Evolutionary conservation across 2,888 invertebrate species (phyloP), one percentile per base, ranked within the genome.

Genomic region (Amaurobius ferox): DNA sequence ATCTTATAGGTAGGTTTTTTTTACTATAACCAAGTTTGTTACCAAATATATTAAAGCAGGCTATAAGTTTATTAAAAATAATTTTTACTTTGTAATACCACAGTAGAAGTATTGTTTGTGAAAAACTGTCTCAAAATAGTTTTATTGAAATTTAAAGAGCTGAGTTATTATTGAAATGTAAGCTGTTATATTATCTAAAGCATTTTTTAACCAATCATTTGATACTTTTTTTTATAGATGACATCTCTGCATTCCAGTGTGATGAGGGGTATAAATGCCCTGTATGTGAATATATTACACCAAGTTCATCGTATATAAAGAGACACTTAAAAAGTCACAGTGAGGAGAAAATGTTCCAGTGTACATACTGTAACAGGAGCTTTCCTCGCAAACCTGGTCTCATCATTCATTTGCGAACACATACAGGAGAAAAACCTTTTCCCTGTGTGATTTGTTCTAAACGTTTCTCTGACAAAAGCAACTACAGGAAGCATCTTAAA

Each of bases 401-500:
- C 1, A 55, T 55, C 6, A 55, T 55, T 55, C 55, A 55, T 23
- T 55, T 55, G 23, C 19, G 55, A 1, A 55, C 55, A 23, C 55
- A 55, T 23, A 55, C 55, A 1, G 55, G 55, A 55, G 55, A 55
- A 55, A 55, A 55, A 23, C 55, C 55, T 23, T 55, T 55, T 55
- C 55, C 7, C 2, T 55, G 55, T 23, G 16, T 23, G 5, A 23
- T 23, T 19, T 55, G 55, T 11, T 55, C 23, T 16, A 55, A 55
- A 23, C 19, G 55, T 23, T 55, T 55, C 11, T 55, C 55, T 23
- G 55, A 55, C 23, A 55, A 55, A 55, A 55, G 55, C 55, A 55
- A 55, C 11, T 55, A 6, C 16, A 55, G 16, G 16, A 55, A 55
- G 23, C 55, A 55, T 55, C 55, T 55, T 23, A 19, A 23, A n/a